A percentile compares a stretch with the other conserved stretches of the same genome.
These are phyloP conservation scores for Polydrusus pterygomalis DNA, from an alignment of 2,888 invertebrate genomes.

Conservation along the genomic window DNA sequence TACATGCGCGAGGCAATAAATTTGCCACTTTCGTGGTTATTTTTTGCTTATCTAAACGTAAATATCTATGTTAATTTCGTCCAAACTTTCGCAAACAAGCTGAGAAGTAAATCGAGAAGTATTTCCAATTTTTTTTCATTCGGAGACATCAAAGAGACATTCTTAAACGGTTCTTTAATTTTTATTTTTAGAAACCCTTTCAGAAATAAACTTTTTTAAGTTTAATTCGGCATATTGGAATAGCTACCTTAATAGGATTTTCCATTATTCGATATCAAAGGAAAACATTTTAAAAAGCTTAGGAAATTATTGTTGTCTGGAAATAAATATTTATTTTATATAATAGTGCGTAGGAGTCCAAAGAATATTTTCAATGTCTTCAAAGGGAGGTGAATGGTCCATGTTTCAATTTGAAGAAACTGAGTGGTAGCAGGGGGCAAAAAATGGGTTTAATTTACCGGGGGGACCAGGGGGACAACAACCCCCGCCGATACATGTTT, in stretches of 20 bases:
- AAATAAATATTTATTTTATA: too few relatives aligned
- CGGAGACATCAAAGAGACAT: conserved; percentile 12
- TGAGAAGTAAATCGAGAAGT: background rate
- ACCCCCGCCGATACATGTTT: too few relatives aligned
- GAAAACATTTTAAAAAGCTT: background rate
- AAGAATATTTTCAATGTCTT: too few relatives aligned
- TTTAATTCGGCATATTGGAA: conserved; percentile 11
- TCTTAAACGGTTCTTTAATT: background rate
- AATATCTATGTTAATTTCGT: background rate
- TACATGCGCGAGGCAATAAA: too few relatives aligned
- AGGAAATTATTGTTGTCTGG: too few relatives aligned
- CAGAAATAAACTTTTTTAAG: conserved; percentile 12
- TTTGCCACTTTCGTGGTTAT: too few relatives aligned
- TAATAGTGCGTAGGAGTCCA: too few relatives aligned
- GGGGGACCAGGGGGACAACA: too few relatives aligned
- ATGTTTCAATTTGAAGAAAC: too few relatives aligned
- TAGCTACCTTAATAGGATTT: conserved; percentile 10
- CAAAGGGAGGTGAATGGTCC: too few relatives aligned
- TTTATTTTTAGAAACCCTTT: conserved; percentile 15
- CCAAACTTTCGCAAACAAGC: background rate
- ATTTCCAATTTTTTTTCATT: conserved; percentile 1
- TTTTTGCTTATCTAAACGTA: background rate
- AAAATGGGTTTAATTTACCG: too few relatives aligned
- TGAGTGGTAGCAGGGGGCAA: too few relatives aligned
- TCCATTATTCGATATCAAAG: background rate